Base-by-base conservation (phyloP, 1,140 invertebrate species). In the Drosophila saltans region DNA sequence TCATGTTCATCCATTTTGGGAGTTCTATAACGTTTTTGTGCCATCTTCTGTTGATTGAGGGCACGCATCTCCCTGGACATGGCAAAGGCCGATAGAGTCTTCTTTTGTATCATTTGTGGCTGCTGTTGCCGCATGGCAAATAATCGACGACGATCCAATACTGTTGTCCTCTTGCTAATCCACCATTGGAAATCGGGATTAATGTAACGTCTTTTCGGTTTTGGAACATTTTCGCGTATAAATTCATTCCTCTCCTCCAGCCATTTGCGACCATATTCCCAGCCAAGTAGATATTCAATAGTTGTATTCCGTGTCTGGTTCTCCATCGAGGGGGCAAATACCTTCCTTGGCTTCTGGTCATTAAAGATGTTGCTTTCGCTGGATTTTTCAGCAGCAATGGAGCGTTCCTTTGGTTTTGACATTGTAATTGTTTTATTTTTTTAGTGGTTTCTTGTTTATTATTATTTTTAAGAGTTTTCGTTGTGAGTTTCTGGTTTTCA, bases 391-490 rank as follows among this genome's bases (percentile, higher is more conserved):
- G 30, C 56, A 33, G 28, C 11, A 1, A 6, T 1, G 1, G 56
- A n/a, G 8, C 56, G 56, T 21, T 36, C 36, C n/a, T 39, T 39
- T 1, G n/a, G 1, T 59, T 36, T 59, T 2, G 33, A 9, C 57
- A 58, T 58, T 30, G 1, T 30, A 41, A 24, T 33, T 60, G 8
- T 60, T 28, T 16, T 28, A 10, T 24, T 30, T 39, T 4, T 3
- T 39, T 94, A 7, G 16, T 24, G 24, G 2, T 30, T 30, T 30
- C 39, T 40, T 24, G 0, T 36, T 36, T 36, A 36, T 36, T 36
- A 4, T 1, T 1, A 1, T 36, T 36, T 36, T 36, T 1, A 7
- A 6, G 33, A 36, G 3, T 7, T 36, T 36, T 36, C 28, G 2
- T 36, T 36, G 33, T 36, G 33, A 36, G 33, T 36, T 36, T 36